phyloP scores from a whole-genome alignment of 1,140 invertebrate genomes.

The Ridgeia piscesae region DNA sequence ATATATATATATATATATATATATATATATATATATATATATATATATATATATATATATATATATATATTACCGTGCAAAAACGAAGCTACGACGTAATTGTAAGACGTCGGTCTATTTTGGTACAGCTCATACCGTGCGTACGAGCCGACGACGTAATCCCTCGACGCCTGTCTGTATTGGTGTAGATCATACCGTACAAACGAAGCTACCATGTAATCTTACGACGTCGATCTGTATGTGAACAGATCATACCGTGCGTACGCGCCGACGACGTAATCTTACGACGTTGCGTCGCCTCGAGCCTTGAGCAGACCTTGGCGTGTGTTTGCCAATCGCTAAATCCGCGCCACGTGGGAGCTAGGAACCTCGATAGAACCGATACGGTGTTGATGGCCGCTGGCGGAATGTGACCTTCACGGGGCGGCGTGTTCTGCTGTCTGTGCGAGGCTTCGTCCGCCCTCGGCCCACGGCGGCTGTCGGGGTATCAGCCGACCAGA shows the following conservation, averaged over 20 bases:
- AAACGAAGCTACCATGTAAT: background rate
- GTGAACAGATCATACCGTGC: no score
- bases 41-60: no score
- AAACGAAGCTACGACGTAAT: no score
- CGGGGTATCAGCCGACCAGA: background rate
- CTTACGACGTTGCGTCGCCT: no score
- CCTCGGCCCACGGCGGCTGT: background rate
- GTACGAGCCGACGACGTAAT: background rate
- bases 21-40: no score
- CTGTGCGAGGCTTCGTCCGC: background rate
- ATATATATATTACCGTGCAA: no score
- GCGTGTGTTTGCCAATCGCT: background rate
- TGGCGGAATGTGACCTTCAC: background rate
- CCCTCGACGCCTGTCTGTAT: no score
- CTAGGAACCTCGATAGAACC: background rate
- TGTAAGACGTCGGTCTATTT: no score
- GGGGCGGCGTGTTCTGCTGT: background rate
- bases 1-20: no score
- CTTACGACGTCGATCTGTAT: background rate
- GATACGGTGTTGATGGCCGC: background rate
- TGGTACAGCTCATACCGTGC: background rate
- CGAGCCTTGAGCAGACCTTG: background rate
- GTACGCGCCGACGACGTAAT: no score
- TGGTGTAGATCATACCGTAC: background rate
- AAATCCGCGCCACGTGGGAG: background rate